These are phyloP conservation scores for Dromiciops gliroides DNA, from an alignment of 2,113 vertebrate species.

Conservation along the genomic window DNA sequence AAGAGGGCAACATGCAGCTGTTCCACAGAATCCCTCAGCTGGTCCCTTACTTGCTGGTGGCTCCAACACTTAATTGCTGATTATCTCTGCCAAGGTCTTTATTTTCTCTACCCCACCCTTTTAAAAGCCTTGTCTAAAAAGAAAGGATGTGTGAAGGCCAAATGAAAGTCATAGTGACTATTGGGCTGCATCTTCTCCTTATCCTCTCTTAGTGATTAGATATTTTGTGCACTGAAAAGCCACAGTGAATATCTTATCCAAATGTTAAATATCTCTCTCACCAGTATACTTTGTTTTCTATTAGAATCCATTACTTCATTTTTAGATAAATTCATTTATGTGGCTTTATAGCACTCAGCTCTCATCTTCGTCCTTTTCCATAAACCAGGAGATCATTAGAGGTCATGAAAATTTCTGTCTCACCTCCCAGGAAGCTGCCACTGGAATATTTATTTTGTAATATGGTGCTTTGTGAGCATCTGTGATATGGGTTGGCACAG, in stretches of 20 bases:
- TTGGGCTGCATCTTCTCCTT: background rate
- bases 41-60: slow-evolving; percentile 12
- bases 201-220: background rate
- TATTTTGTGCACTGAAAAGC: slow-evolving; percentile 5
- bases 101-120: background rate
- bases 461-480: background rate
- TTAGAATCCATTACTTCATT: background rate
- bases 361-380: background rate
- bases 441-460: background rate
- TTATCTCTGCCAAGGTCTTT: slow-evolving; percentile 32
- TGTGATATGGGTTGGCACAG: background rate
- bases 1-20: slow-evolving; percentile 12
- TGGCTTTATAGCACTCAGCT: slow-evolving; percentile 25
- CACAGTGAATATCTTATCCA: slow-evolving; percentile 17
- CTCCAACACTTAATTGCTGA: slow-evolving; percentile 43
- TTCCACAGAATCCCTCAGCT: slow-evolving; percentile 22
- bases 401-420: background rate
- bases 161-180: slow-evolving; percentile 6
- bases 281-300: background rate
- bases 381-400: background rate
- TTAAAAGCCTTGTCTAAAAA: slow-evolving; percentile 40
- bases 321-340: background rate
- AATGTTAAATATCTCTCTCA: background rate
- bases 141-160: slow-evolving; percentile 34
- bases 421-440: background rate